Base-by-base conservation (phyloP, 2,888 invertebrate species). In the Amphipoea oculea region DNA sequence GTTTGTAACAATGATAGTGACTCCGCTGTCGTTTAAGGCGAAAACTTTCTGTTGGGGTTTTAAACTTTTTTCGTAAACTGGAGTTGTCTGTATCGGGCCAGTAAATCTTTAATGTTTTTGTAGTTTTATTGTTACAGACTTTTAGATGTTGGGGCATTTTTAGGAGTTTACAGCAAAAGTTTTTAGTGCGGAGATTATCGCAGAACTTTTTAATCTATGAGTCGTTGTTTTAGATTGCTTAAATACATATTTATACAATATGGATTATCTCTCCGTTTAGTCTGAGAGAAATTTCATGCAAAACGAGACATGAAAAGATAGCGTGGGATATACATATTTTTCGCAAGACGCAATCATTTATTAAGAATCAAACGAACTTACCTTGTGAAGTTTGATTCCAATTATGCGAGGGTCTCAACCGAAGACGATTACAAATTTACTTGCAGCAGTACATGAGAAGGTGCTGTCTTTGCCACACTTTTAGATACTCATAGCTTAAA, bases 41-140 rank as follows among this genome's bases (percentile, higher is more conserved):
- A 72, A 87, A 90, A 87, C 85, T 89, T 90, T 84, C 66, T 87
- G 88, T 86, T 84, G 82, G 87, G 87, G 85, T 83, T 88, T 90
- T 89, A 86, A 89, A 89, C 87, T 89, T 89, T 86, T 89, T 88
- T 88, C 79, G 83, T 86, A 84, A 84, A 89, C 86, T 84, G 82
- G 78, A 79, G 78, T 86, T 78, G 72, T 77, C 82, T 77, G 83
- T 89, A 89, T 89, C 88, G 75, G 81, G 42, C 73, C 76, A 86
- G 79, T 87, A 88, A 89, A 88, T 90, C 89, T 85, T 87, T 81
- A 82, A 81, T 78, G 87, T 83, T 86, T 86, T 84, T 73, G 77
- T 89, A 82, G 89, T 88, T 88, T 89, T 89, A 89, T 88, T 88
- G 82, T 78, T 68, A 69, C 75, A 78, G 68, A 76, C 57, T 69